Conservation (phyloP, 2,113 vertebrate genomes). For the Ceyx margarethae region DNA sequence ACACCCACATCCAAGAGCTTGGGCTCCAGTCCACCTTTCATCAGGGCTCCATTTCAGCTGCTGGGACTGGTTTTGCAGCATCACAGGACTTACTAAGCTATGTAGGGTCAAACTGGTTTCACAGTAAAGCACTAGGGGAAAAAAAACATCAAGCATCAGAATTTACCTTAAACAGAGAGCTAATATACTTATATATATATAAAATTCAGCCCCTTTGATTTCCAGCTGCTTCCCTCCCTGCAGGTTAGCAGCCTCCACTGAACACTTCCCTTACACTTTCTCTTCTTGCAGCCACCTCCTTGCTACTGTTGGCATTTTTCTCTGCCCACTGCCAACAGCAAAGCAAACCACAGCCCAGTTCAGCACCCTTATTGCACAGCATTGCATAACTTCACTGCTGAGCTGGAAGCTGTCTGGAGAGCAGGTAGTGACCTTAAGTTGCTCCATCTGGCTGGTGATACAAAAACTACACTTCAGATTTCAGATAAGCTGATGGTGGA, state of each 20-base stretch:
- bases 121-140: neutral
- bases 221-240: neutral
- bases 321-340: neutral
- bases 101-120: fast-evolving
- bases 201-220: neutral
- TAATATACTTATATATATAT: too few relatives aligned
- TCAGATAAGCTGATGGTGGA: too few relatives aligned
- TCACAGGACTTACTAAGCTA: neutral
- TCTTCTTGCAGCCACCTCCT: neutral
- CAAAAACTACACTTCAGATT: neutral
- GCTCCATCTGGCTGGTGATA: neutral
- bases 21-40: neutral
- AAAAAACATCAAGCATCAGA: neutral
- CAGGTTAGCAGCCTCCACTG: neutral
- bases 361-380: neutral
- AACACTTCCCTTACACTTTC: neutral
- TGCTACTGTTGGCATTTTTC: fast-evolving
- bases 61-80: neutral
- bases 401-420: neutral
- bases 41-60: neutral
- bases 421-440: neutral
- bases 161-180: neutral
- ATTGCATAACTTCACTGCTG: neutral
- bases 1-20: fast-evolving
- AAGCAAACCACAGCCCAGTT: neutral